phyloP scores from a whole-genome alignment of 2,797 vertebrate species.

The Labroides dimidiatus region DNA sequence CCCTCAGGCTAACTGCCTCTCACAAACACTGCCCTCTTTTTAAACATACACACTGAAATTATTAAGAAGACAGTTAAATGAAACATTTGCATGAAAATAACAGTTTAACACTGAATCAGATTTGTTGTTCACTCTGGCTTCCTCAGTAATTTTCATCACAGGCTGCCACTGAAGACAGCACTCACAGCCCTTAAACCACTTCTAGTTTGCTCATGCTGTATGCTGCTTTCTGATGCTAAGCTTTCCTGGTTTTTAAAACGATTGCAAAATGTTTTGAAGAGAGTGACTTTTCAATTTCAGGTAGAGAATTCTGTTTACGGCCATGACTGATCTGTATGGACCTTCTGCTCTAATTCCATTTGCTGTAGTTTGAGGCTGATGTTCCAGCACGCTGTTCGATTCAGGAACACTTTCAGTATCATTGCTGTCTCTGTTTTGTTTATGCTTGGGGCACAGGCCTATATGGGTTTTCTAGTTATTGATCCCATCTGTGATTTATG shows the following conservation, averaged over 20 bases:
- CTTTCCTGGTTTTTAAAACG: not conserved
- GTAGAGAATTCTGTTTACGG: not conserved
- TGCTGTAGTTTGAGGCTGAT: slow-evolving; percentile 18
- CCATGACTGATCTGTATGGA: slow-evolving; percentile 14
- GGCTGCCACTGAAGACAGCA: too few relatives aligned
- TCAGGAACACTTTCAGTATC: slow-evolving; percentile 15
- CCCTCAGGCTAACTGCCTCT: too few relatives aligned
- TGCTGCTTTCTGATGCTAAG: not conserved
- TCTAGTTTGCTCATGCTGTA: not conserved
- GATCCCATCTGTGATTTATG: slow-evolving; percentile 51
- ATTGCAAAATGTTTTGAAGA: too few relatives aligned
- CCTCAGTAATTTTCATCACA: too few relatives aligned
- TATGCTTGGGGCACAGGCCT: slow-evolving; percentile 34
- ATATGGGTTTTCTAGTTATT: slow-evolving; percentile 42
- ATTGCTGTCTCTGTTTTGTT: slow-evolving; percentile 39
- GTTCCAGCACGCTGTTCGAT: slow-evolving; percentile 17
- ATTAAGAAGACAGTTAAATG: too few relatives aligned
- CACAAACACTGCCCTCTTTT: too few relatives aligned
- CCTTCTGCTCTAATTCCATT: not conserved
- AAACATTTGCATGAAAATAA: too few relatives aligned
- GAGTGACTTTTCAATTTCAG: not conserved
- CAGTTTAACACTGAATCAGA: too few relatives aligned
- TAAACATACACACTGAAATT: too few relatives aligned
- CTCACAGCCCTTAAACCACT: not conserved
- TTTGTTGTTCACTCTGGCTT: too few relatives aligned